Base-by-base conservation (phyloP, 1,140 invertebrate genomes). In the Scaptomyza pallida region DNA sequence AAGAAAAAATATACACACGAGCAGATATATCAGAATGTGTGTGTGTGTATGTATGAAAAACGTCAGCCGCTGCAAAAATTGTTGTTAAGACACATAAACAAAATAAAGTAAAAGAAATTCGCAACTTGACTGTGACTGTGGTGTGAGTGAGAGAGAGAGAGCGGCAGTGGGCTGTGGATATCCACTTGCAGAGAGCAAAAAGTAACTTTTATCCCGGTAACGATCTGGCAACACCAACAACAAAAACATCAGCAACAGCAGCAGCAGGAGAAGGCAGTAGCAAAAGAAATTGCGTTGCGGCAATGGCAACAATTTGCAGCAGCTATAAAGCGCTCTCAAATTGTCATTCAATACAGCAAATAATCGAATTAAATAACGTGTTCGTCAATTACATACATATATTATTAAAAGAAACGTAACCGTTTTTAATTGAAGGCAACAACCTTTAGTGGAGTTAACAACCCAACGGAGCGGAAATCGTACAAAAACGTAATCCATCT, bases 151-250 rank as follows among this genome's bases (percentile, higher is more conserved):
- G 23, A 33, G 63, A 15, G 47, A 47, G n/a, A 41, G 50, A 54
- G n/a, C n/a, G 41, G 16, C 1, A 37, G 6, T 15, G 50, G 15
- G 19, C 51, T 12, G n/a, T n/a, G 6, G 6, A 44, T 13, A 44
- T 30, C 16, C 48, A 45, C 13, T 37, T 26, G 13, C 21, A 30
- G 57, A 72, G 73, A 72, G 69, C 56, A 61, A 72, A n/a, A 72
- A 73, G 63, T 69, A 62, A 73, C 57, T 69, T 30, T 72, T 72
- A 78, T 75, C 48, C 62, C 55, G 55, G 70, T 67, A 72, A 69
- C 80, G 80, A 79, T 85, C 80, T 83, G 80, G 80, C 79, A 85
- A 56, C 80, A 83, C 76, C 67, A 83, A 85, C 75, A 83, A 83
- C 79, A 85, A 81, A 82, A 85, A 50, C 73, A 69, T 44, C 73